Base-by-base conservation (phyloP, 2,797 vertebrate genomes). In the Geotrypetes seraphini region DNA sequence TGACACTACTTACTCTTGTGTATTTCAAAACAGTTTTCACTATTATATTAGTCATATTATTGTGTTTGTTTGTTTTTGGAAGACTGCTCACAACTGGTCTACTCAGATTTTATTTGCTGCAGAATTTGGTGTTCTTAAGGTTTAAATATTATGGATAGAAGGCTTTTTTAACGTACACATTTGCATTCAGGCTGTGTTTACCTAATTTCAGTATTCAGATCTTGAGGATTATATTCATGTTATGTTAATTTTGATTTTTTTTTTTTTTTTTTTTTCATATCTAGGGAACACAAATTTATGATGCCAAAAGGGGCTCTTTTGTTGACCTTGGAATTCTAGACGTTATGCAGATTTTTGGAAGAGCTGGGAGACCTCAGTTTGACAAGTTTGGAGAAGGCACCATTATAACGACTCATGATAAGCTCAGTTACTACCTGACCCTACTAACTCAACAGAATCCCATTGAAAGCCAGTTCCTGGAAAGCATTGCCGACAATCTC, bases 271-370 rank as follows among this genome's bases (percentile, higher is more conserved):
- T n/a, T n/a, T n/a, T n/a, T 50, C 31, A 63, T 45, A 57, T 60
- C 69, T 71, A 99, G 96, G 96, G 96, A 37, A 99, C 96, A 62
- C 92, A 99, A 59, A 97, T 99, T 68, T 99, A 99, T 43, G 91
- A 91, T 42, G 92, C 94, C 40, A 99, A 99, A 73, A 88, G 96
- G 28, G 96, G 96, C 2, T 41, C 91, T 5, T 78, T 95, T 79
- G 91, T 99, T 78, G 96, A 99, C 63, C 86, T 99, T 69, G 93
- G 96, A 58, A 97, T 97, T 74, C 78, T 98, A 75, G 96, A 98
- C 50, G 94, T 98, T 64, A 97, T 97, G 93, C 96, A 99, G 83
- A 99, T 99, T 65, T 99, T 99, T 42, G 96, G 96, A 13, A 84
- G 93, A 11, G 96, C 93, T 2, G 94, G 94, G 47, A 83, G 92